Percentiles rank a stretch among this genome's conserved stretches.
phyloP scores from a whole-genome alignment of 1,140 invertebrate species.

The Heliothis virescens region DNA sequence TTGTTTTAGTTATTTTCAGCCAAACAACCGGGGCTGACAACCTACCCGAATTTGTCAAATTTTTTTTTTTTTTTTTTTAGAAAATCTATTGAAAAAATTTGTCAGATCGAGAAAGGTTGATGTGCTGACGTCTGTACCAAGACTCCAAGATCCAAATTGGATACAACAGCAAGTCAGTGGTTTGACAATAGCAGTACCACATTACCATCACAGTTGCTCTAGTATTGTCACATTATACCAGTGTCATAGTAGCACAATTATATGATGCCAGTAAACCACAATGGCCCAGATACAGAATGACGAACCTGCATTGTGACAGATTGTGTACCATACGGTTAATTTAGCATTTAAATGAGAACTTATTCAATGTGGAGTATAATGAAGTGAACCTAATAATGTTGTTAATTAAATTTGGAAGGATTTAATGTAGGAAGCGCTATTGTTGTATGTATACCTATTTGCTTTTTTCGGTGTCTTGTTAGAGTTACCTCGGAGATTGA shows the following conservation, averaged over 20 bases:
- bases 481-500: too few species aligned
- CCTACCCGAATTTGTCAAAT: too few species aligned
- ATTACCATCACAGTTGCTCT: not conserved
- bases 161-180: not conserved
- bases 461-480: not conserved
- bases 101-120: too few species aligned
- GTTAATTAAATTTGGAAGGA: constrained; percentile 19
- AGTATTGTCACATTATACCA: constrained; percentile 4
- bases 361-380: constrained; percentile 12
- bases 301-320: constrained; percentile 51
- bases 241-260: constrained; percentile 8
- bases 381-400: constrained; percentile 4
- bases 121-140: too few species aligned
- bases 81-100: too few species aligned
- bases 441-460: too few species aligned
- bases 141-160: not conserved
- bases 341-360: constrained; percentile 42
- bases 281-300: constrained; percentile 34
- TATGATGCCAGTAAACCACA: constrained; percentile 14
- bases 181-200: not conserved
- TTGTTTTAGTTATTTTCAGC: too few species aligned
- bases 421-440: constrained; percentile 3
- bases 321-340: constrained; percentile 57
- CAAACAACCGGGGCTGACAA: too few species aligned
- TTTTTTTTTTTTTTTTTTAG: too few species aligned